These are phyloP conservation scores for Tachycineta bicolor DNA, from an alignment of 2,113 vertebrate genomes.

Conservation along the genomic window DNA sequence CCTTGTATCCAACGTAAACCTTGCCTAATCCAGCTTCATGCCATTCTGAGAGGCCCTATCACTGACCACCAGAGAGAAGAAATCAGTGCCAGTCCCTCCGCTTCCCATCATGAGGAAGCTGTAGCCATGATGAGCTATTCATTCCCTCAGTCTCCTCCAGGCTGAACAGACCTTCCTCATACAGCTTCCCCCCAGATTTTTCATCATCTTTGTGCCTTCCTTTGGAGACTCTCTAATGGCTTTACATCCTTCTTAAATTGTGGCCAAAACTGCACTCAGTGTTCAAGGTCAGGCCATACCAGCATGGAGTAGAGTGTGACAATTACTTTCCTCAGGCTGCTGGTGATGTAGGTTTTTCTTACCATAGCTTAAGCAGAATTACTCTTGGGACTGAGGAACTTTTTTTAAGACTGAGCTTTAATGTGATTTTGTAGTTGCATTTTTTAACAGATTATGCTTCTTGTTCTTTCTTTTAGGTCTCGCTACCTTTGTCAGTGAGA, in stretches of 20 bases:
- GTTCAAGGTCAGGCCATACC: neutral
- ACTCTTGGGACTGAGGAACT: neutral
- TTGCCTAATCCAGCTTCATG: neutral
- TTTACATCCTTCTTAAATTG: neutral
- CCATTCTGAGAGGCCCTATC: neutral
- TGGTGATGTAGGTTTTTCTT: neutral
- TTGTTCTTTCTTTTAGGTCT: conserved; percentile 72
- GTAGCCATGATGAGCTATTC: neutral
- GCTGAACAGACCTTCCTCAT: neutral
- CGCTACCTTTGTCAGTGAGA: conserved; percentile 85
- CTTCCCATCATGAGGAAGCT: neutral
- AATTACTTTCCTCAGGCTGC: neutral
- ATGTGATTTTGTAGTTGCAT: neutral
- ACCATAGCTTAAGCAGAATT: neutral
- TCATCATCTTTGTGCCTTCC: neutral
- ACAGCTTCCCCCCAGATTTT: neutral
- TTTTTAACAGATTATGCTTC: neutral
- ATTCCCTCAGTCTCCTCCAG: neutral
- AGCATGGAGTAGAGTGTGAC: neutral
- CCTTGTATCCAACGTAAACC: neutral
- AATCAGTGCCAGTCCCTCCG: neutral
- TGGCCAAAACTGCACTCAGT: neutral
- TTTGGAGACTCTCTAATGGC: neutral
- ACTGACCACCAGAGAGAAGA: neutral
- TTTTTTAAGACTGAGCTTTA: neutral